Evolutionary conservation across 1,140 invertebrate species (phyloP), one percentile per base, ranked within the genome.

Genomic region (Frieseomelitta varia): DNA sequence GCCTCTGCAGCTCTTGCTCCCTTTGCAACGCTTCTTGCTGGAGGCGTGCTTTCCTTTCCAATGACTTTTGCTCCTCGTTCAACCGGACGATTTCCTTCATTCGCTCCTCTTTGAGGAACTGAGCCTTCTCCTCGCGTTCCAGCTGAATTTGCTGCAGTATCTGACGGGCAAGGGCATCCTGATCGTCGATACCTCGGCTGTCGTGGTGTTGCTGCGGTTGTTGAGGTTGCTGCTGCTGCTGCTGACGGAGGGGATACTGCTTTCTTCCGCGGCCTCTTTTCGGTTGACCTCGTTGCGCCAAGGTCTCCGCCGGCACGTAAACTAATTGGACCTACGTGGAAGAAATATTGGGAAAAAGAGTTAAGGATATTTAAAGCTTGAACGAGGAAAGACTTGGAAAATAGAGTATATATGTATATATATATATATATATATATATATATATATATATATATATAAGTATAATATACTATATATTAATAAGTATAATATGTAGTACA

Each of bases 281-380:
- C 11, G 84, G 24, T 61, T 94, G 93, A 79, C 91, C 91, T 84
- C 96, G 95, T 93, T 96, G 95, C 76, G 96, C 96, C 19, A 98
- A 92, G 0, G 96, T 97, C 91, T 98, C 97, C 55, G 97, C 95
- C 21, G 97, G 97, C 4, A 98, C 97, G 90, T 98, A 98, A 0
- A 98, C 94, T 69, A 98, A 91, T 92, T 98, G 97, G 24, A 98
- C 96, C 94, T 97, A n/a, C 79, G 85, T 81, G 53, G 27, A 19
- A 27, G 10, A 2, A 8, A 55, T 39, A 21, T n/a, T 1, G 24
- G 56, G 24, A n/a, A 61, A 14, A 61, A 24, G 24, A 61, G 24
- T 61, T 61, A 61, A 61, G n/a, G 12, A 61, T n/a, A 2, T 61
- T n/a, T 61, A 4, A 47, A 55, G 53, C 53, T 55, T 55, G 53